These are phyloP conservation scores for Troides oblongomaculatus DNA, from an alignment of 2,888 invertebrate genomes.

Conservation along the genomic window DNA sequence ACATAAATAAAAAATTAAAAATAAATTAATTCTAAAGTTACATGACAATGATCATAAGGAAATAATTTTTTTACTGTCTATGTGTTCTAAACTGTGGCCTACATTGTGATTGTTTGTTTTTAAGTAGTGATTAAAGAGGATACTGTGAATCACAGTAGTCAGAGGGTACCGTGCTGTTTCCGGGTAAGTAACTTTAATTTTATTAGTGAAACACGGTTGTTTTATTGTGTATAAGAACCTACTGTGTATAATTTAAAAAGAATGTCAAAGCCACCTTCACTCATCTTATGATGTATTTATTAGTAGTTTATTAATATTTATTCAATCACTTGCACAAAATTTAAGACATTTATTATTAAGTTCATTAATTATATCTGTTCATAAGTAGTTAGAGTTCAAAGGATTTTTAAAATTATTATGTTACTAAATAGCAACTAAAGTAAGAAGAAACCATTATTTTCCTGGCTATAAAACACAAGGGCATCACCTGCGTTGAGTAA, in stretches of 20 bases:
- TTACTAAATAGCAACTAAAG: too few relatives aligned
- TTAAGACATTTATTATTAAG: not conserved
- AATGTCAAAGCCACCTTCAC: not conserved
- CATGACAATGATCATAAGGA: not conserved
- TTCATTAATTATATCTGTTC: not conserved
- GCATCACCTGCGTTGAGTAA: too few relatives aligned
- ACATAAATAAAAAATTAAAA: not conserved
- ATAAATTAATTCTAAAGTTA: not conserved
- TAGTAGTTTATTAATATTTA: not conserved
- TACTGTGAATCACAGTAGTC: slow-evolving; percentile 17
- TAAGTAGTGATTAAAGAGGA: slow-evolving; percentile 16
- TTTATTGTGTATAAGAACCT: not conserved
- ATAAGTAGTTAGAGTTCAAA: too few relatives aligned
- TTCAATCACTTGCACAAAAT: not conserved
- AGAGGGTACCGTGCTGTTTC: not conserved
- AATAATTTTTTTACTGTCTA: not conserved
- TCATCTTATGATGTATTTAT: not conserved
- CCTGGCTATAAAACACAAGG: too few relatives aligned
- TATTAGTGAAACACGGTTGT: not conserved
- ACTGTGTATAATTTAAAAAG: not conserved
- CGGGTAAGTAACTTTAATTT: slow-evolving; percentile 11
- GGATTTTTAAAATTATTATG: too few relatives aligned
- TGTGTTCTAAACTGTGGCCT: not conserved
- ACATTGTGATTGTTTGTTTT: slow-evolving; percentile 12
- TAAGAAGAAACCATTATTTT: too few relatives aligned